Evolutionary conservation across 2,797 vertebrate species (phyloP).

Genomic region (Chaunax sp.): DNA sequence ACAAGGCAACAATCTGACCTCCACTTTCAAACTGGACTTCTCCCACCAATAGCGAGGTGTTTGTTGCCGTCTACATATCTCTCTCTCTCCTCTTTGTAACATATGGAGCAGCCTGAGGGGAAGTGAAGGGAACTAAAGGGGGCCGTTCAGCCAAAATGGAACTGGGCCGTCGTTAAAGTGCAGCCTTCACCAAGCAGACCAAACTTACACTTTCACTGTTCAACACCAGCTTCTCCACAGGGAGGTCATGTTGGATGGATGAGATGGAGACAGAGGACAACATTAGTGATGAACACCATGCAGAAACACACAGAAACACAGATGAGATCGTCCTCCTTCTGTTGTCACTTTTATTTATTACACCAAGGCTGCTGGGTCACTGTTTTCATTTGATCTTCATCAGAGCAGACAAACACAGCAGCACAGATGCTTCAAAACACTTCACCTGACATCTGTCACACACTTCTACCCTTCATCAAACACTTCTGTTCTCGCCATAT

Average conservation of each 20-base stretch:
- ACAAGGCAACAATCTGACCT: constrained; percentile 28
- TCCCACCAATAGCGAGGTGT: neutral
- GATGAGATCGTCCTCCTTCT: no score
- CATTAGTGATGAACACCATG: constrained; percentile 32
- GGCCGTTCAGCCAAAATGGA: constrained; percentile 53
- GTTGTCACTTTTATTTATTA: neutral
- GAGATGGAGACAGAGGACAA: constrained; percentile 48
- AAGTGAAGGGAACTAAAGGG: constrained; percentile 44
- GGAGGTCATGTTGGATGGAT: constrained; percentile 32
- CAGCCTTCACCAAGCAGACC: neutral
- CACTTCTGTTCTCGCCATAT: constrained; percentile 25
- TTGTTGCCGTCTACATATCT: constrained; percentile 45
- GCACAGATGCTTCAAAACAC: neutral
- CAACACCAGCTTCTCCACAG: constrained; percentile 52
- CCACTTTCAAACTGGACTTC: neutral
- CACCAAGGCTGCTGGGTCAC: neutral
- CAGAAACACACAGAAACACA: neutral
- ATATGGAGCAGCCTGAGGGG: constrained; percentile 72
- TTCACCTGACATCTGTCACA: constrained; percentile 11
- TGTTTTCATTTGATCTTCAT: neutral
- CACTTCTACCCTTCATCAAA: constrained; percentile 12
- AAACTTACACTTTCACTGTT: constrained; percentile 43
- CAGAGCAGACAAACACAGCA: no score
- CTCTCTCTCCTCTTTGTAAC: constrained; percentile 25
- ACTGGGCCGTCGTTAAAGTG: constrained; percentile 45